These are phyloP conservation scores for Andinoacara biseriatus DNA, from an alignment of 2,113 vertebrate genomes.

Conservation along the genomic window DNA sequence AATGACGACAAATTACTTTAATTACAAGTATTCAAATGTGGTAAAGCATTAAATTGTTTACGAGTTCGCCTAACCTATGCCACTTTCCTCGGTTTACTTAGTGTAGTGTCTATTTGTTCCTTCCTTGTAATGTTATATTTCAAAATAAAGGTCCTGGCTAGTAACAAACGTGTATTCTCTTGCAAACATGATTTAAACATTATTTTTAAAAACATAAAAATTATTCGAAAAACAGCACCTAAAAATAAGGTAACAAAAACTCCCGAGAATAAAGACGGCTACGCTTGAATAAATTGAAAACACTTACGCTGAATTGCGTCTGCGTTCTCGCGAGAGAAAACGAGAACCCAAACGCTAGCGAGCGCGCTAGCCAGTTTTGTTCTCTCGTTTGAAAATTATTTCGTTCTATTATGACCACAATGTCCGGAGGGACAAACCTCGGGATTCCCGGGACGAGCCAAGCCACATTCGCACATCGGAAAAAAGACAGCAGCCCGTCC, in stretches of 20 bases:
- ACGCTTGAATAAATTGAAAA: not conserved
- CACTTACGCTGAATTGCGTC: not conserved
- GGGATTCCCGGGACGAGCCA: constrained; percentile 69
- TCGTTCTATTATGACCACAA: constrained; percentile 68
- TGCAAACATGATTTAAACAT: not conserved
- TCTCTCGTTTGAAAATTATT: constrained; percentile 43
- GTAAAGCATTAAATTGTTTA: not conserved
- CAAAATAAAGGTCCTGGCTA: constrained; percentile 36
- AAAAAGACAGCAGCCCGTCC: constrained; percentile 89
- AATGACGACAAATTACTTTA: not conserved
- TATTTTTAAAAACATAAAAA: not conserved
- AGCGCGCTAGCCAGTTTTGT: constrained; percentile 70
- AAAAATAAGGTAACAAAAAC: not conserved
- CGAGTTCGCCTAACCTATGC: not conserved
- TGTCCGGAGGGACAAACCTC: constrained; percentile 70
- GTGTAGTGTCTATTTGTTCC: not conserved
- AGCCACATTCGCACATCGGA: constrained; percentile 68
- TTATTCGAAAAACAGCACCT: not conserved
- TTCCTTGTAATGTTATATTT: constrained; percentile 33
- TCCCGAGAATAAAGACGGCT: not conserved
- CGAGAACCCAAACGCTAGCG: constrained; percentile 57
- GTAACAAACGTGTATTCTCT: not conserved
- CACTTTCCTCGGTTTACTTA: not conserved
- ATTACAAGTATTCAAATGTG: not conserved
- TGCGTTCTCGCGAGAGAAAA: constrained; percentile 54